Conservation (phyloP, 1,140 invertebrate genomes). For the Pseudomyrmex cubaensis region DNA sequence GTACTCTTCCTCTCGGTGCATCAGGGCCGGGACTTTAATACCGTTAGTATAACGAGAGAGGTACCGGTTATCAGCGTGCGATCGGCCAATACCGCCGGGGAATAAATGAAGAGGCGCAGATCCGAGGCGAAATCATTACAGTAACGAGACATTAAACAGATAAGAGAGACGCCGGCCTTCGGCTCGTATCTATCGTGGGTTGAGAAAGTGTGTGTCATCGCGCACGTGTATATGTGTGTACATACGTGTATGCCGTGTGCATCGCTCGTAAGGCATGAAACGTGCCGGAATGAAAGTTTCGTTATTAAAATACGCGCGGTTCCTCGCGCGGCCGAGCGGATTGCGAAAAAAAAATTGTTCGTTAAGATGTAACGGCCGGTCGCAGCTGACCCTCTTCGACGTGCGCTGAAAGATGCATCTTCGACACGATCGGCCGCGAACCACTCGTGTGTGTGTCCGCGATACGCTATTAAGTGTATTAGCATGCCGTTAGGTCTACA, state of each 20-base stretch:
- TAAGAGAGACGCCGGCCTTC: slow-evolving; percentile 70
- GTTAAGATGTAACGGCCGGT: slow-evolving; percentile 45
- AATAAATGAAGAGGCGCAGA: slow-evolving; percentile 75
- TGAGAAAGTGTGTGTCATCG: neutral
- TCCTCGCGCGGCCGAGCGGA: slow-evolving; percentile 34
- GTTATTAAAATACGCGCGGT: slow-evolving; percentile 72
- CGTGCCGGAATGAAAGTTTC: slow-evolving; percentile 63
- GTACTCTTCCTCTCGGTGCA: neutral
- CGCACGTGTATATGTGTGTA: neutral
- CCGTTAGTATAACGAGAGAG: slow-evolving; percentile 74
- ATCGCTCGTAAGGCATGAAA: slow-evolving; percentile 36
- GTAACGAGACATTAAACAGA: slow-evolving; percentile 76
- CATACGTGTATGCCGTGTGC: neutral
- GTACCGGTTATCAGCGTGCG: slow-evolving; percentile 66
- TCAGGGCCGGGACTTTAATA: slow-evolving; percentile 63
- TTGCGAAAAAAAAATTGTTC: slow-evolving; percentile 52
- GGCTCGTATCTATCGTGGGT: slow-evolving; percentile 65
- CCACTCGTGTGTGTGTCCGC: neutral
- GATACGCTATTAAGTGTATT: slow-evolving; percentile 44
- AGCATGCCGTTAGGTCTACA: slow-evolving; percentile 33
- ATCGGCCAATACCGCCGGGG: slow-evolving; percentile 72
- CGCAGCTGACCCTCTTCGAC: neutral
- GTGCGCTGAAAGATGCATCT: slow-evolving; percentile 1
- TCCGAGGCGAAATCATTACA: slow-evolving; percentile 74
- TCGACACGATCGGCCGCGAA: slow-evolving; percentile 15